These are phyloP conservation scores for Heliconius ethilla DNA, from an alignment of 2,888 invertebrate genomes.

Conservation along the genomic window DNA sequence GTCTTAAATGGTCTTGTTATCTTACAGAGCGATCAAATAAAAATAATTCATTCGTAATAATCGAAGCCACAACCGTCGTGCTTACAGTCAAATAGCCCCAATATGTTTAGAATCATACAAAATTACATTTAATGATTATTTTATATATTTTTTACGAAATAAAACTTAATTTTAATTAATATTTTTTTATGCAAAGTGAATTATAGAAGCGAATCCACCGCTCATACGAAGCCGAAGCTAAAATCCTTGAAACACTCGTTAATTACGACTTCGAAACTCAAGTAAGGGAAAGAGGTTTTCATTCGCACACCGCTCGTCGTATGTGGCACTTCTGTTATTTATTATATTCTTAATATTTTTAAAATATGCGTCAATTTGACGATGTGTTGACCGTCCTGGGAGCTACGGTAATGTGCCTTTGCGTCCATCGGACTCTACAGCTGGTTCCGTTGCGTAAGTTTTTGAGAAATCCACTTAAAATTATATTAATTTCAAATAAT, in stretches of 20 bases:
- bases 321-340: conserved; percentile 49
- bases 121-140: too few species aligned
- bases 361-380: conserved; percentile 30
- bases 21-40: not conserved
- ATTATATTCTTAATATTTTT: conserved; percentile 24
- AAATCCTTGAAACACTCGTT: conserved; percentile 69
- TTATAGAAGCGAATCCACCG: conserved; percentile 41
- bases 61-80: not conserved
- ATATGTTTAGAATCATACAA: too few species aligned
- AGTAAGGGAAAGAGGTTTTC: conserved; percentile 53
- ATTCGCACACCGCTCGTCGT: conserved; percentile 58
- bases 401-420: conserved; percentile 59
- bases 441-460: conserved; percentile 73
- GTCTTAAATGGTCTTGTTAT: too few species aligned
- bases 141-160: too few species aligned
- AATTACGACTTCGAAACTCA: conserved; percentile 66
- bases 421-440: conserved; percentile 64
- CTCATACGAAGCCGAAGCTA: conserved; percentile 52
- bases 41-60: not conserved
- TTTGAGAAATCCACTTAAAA: not conserved
- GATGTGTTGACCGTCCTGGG: conserved; percentile 48
- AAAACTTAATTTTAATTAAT: too few species aligned
- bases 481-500: too few species aligned
- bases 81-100: too few species aligned
- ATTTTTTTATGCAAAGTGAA: not conserved